Evolutionary conservation across 2,797 vertebrate genomes (phyloP).

Genomic region (Manis pentadactyla): DNA sequence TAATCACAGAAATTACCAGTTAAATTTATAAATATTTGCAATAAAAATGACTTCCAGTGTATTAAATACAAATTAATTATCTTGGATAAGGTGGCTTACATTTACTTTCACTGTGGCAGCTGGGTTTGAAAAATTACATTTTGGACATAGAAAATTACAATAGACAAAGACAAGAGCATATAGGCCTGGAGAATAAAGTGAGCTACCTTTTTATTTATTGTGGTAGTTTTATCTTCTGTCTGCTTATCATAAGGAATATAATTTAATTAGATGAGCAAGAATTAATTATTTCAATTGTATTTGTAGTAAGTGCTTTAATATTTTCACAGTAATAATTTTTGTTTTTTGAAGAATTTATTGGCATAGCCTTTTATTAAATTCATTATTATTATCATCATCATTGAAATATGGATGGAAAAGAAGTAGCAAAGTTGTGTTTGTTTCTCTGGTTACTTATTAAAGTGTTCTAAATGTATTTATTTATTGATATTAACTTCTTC

Average conservation of each 20-base stretch:
- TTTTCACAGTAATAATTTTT: background rate
- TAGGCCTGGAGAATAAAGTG: slow-evolving; percentile 19
- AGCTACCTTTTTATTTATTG: background rate
- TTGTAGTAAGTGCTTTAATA: background rate
- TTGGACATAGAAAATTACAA: background rate
- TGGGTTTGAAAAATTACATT: slow-evolving; percentile 31
- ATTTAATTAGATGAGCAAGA: background rate
- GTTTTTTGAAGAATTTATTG: background rate
- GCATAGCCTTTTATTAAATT: background rate
- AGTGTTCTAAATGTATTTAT: background rate
- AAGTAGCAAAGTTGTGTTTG: background rate
- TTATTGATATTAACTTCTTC: slow-evolving; percentile 35
- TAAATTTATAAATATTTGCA: slow-evolving; percentile 44
- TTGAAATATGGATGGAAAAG: background rate
- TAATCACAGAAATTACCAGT: background rate
- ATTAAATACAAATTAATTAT: background rate
- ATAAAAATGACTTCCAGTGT: background rate
- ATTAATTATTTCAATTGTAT: background rate
- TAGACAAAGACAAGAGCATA: background rate
- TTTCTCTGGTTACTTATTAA: slow-evolving; percentile 17
- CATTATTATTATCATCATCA: background rate
- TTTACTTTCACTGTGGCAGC: background rate
- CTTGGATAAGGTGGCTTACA: background rate
- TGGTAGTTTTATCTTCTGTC: background rate
- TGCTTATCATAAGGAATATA: background rate